These are phyloP conservation scores for Aquatica leii DNA, from an alignment of 2,888 invertebrate genomes.

Conservation along the genomic window DNA sequence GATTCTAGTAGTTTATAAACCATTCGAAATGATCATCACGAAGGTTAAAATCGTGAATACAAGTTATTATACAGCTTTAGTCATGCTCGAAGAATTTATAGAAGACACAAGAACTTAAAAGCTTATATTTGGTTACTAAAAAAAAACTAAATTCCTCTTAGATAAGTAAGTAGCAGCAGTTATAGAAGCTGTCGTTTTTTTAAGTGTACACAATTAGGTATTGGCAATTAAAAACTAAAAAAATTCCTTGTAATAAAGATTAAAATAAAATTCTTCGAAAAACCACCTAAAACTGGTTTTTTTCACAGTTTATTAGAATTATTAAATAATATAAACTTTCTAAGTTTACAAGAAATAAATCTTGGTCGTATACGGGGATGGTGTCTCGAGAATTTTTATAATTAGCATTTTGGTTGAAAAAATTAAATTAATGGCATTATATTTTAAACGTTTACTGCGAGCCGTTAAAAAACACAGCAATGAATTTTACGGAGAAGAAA, in stretches of 20 bases:
- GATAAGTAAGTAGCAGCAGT: background rate
- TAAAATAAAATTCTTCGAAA: slow-evolving; percentile 9
- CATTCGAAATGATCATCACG: slow-evolving; percentile 21
- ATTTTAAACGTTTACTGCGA: too few species aligned
- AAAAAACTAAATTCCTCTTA: background rate
- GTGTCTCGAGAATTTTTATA: background rate
- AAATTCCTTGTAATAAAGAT: slow-evolving; percentile 6
- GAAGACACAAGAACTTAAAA: slow-evolving; percentile 1
- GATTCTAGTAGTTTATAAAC: slow-evolving; percentile 14
- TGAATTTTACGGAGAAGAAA: too few species aligned
- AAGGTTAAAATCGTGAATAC: slow-evolving; percentile 31
- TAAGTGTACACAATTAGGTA: background rate
- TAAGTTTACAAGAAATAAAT: slow-evolving; percentile 3
- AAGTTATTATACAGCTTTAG: slow-evolving; percentile 24
- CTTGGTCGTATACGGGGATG: slow-evolving; percentile 3
- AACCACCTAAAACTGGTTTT: slow-evolving; percentile 5
- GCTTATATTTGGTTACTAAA: background rate
- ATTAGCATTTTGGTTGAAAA: too few species aligned
- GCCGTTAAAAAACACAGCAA: too few species aligned
- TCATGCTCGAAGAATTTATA: slow-evolving; percentile 22
- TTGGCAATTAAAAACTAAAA: slow-evolving; percentile 10
- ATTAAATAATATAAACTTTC: slow-evolving; percentile 3
- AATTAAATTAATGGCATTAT: too few species aligned
- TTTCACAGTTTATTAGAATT: slow-evolving; percentile 6
- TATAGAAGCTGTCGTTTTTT: slow-evolving; percentile 2